phyloP scores from a whole-genome alignment of 2,113 vertebrate species.

The Lasiurus cinereus region DNA sequence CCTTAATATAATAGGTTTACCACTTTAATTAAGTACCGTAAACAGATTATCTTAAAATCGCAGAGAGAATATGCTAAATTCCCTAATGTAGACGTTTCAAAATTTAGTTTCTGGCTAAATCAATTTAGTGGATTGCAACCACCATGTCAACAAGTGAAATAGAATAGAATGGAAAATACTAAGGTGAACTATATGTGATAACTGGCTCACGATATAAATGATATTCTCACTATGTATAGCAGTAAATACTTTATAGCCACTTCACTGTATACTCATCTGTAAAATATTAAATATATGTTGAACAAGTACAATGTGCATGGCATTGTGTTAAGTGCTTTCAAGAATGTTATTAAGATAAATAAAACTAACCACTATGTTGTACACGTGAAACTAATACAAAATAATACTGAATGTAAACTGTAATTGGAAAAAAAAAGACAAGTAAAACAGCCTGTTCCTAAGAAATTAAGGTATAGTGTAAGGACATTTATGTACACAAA shows the following conservation, averaged over 20 bases:
- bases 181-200: background rate
- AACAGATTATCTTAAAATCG: background rate
- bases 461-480: background rate
- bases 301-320: background rate
- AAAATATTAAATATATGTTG: background rate
- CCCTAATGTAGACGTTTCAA: background rate
- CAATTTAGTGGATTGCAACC: background rate
- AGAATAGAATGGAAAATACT: background rate
- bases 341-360: background rate
- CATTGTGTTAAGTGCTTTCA: background rate
- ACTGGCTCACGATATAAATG: background rate
- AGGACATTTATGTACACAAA: background rate
- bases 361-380: background rate
- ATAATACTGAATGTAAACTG: background rate
- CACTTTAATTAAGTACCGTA: background rate
- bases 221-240: background rate
- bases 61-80: background rate
- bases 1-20: background rate
- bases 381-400: background rate
- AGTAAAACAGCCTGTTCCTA: background rate
- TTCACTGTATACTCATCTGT: background rate
- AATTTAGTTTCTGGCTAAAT: background rate
- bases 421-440: background rate
- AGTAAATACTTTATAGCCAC: background rate
- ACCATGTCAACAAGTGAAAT: constrained; percentile 5